Evolutionary conservation across 2,113 vertebrate species (phyloP).

Genomic region (Trochalopteron elliotii): DNA sequence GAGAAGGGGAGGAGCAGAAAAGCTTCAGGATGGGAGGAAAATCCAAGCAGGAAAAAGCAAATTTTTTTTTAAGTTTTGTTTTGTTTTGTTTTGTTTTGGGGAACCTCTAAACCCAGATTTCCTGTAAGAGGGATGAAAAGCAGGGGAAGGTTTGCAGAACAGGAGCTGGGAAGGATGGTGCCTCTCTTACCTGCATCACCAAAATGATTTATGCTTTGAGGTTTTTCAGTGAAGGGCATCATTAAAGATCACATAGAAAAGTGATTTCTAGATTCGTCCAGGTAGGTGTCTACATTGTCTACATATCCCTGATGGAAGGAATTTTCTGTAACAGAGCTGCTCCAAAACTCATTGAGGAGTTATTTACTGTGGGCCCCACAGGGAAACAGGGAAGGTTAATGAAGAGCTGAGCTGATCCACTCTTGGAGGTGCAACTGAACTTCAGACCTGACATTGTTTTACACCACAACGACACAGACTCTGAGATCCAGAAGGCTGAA

Average conservation of each 20-base stretch:
- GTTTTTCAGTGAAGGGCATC: neutral
- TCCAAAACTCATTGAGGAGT: neutral
- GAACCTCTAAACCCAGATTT: rapidly evolving
- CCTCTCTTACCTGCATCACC: neutral
- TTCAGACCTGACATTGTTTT: neutral
- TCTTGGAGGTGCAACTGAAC: neutral
- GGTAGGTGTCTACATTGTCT: neutral
- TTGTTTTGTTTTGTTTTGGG: no score
- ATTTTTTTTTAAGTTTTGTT: no score
- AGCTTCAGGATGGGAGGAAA: neutral
- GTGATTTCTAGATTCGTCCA: neutral
- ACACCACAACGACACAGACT: no score
- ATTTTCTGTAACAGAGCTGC: neutral
- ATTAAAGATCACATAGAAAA: neutral
- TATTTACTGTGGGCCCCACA: neutral
- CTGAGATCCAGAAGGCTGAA: no score
- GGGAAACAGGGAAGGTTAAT: neutral
- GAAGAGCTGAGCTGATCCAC: no score
- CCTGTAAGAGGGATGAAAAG: neutral
- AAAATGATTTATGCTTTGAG: neutral
- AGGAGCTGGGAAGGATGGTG: neutral
- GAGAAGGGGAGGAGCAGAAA: neutral
- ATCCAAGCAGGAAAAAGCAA: neutral
- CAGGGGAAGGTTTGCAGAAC: neutral
- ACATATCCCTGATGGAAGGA: neutral